Conservation (phyloP, 2,797 vertebrate species). For the Acomys russatus region DNA sequence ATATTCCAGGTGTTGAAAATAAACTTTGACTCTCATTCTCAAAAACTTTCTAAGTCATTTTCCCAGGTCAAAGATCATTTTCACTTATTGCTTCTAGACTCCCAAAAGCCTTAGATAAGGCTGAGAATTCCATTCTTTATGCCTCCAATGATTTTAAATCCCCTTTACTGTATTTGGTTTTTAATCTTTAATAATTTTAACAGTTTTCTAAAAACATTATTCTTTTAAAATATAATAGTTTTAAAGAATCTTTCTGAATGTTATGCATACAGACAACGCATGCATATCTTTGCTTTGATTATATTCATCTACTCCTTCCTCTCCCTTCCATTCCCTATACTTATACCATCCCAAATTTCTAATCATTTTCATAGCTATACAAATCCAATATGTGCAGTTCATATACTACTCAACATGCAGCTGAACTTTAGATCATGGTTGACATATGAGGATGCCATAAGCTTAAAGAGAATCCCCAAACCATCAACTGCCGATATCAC, state of each 20-base stretch:
- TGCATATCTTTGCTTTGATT: background rate
- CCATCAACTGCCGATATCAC: background rate
- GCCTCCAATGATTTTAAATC: background rate
- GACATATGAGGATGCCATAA: background rate
- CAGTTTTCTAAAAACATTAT: background rate
- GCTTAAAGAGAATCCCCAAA: background rate
- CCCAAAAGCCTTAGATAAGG: background rate
- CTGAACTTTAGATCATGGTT: background rate
- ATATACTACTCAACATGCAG: too few species aligned
- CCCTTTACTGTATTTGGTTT: background rate
- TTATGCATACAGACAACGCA: background rate
- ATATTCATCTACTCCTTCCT: background rate
- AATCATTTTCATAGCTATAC: background rate
- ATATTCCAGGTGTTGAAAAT: background rate
- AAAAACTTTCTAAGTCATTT: background rate
- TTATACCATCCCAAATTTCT: background rate
- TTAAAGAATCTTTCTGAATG: background rate
- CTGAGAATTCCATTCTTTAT: background rate
- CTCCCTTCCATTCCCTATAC: background rate
- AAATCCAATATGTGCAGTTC: background rate
- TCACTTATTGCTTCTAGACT: background rate
- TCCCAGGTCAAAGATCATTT: background rate
- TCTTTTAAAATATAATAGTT: background rate
- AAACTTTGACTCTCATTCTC: background rate
- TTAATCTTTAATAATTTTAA: background rate